Conservation (phyloP, 1,140 invertebrate genomes). For the Gryllus bimaculatus region DNA sequence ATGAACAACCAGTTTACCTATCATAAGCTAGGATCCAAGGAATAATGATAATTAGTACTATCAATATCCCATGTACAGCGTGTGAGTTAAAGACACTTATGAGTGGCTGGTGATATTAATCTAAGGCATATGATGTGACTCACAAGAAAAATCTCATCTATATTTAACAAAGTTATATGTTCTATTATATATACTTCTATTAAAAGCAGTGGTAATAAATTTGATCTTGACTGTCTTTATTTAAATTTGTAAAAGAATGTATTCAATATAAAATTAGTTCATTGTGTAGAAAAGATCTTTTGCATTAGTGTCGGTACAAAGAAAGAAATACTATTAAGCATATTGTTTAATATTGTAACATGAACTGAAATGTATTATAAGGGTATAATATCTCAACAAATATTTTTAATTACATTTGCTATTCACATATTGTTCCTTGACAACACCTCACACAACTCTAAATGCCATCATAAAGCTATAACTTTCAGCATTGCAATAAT, state of each 20-base stretch:
- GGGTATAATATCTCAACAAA: neutral
- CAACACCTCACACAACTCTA: neutral
- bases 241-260: neutral
- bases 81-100: neutral
- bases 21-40: neutral
- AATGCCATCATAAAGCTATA: neutral
- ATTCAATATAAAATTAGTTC: neutral
- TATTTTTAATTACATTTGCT: neutral
- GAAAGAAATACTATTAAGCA: neutral
- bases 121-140: constrained; percentile 1
- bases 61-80: neutral
- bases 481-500: neutral
- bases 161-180: neutral
- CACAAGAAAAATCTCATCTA: neutral
- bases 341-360: neutral
- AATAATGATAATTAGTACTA: neutral
- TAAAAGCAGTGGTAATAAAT: neutral
- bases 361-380: neutral
- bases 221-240: neutral
- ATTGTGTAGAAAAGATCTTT: neutral
- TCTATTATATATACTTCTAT: neutral
- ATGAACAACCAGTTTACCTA: neutral
- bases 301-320: neutral
- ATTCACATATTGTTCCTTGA: neutral
- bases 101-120: constrained; percentile 1